Evolutionary conservation across 2,113 vertebrate species (phyloP), one percentile per base, ranked within the genome.

Genomic region (Hypomesus transpacificus): DNA sequence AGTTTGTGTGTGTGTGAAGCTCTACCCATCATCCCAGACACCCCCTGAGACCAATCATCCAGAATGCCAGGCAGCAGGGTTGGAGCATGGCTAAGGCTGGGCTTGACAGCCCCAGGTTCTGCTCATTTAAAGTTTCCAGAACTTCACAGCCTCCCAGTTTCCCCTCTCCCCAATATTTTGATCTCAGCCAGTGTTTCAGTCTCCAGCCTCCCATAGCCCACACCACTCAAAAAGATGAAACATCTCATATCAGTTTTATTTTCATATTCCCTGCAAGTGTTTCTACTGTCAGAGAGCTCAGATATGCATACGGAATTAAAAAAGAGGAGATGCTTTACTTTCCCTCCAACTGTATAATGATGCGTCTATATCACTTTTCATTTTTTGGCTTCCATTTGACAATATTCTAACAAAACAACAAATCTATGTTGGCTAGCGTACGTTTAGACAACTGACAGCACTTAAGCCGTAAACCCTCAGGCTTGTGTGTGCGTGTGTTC

Each of bases 21-120:
- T 80, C 74, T 82, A 66, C 80, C 85, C 79, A 79, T 52, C 63
- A 69, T 84, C 75, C 75, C 70, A 1, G 70, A 66, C 78, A 77
- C 80, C 83, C 76, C 75, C 78, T 82, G 85, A 86, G 86, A 88
- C 85, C 83, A 85, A 86, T 85, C 86, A 85, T 65, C 71, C 78
- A 52, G 61, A 75, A 80, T 75, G 81, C 79, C 83, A 79, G 77
- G 77, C 81, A 68, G 82, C 80, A 75, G 76, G 56, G 75, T 87
- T 78, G 82, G 75, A 76, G 73, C 1, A 76, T 73, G 76, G 78
- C 73, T 70, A 73, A 81, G 20, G 26, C 67, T 83, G 71, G 76
- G 71, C 74, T 74, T 28, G 71, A 79, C 71, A 50, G 75, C 77
- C 82, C 26, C 20, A 72, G 75, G 83, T 82, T 84, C 81, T 82